phyloP scores from a whole-genome alignment of 2,113 vertebrate species.

The Loxodonta africana region DNA sequence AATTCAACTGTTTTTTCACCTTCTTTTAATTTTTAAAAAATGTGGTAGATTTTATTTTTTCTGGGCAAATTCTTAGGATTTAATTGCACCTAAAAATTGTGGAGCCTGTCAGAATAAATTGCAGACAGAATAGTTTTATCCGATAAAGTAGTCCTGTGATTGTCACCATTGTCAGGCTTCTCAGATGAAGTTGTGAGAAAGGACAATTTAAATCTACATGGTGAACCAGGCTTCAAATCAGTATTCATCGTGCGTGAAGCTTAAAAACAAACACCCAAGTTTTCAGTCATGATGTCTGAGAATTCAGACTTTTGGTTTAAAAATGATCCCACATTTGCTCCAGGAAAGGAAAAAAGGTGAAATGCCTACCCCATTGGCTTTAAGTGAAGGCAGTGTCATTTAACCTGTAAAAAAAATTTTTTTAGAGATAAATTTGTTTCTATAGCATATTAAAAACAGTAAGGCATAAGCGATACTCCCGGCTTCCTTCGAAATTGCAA shows the following conservation, averaged over 20 bases:
- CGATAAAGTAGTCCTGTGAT: constrained; percentile 65
- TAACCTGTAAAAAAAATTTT: not conserved
- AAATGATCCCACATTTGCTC: constrained; percentile 13
- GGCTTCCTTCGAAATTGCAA: not conserved
- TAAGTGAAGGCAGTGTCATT: not conserved
- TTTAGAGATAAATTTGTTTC: constrained; percentile 16
- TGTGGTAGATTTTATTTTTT: constrained; percentile 69
- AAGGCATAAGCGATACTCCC: not conserved
- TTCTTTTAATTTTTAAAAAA: constrained; percentile 23
- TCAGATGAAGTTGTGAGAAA: constrained; percentile 73
- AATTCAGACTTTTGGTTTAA: constrained; percentile 17
- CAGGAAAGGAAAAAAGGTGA: not conserved
- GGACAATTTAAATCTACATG: constrained; percentile 28
- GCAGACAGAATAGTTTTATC: constrained; percentile 70
- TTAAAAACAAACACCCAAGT: not conserved
- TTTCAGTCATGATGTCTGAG: not conserved
- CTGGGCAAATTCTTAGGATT: constrained; percentile 82
- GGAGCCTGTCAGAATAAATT: constrained; percentile 82
- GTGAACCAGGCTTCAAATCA: constrained; percentile 49
- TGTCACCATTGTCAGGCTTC: constrained; percentile 71
- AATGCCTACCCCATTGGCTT: not conserved
- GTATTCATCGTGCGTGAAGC: not conserved
- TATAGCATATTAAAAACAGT: constrained; percentile 7
- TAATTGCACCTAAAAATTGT: constrained; percentile 81
- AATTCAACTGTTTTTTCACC: constrained; percentile 51